phyloP scores from a whole-genome alignment of 2,113 vertebrate species.

The Thunnus thynnus region DNA sequence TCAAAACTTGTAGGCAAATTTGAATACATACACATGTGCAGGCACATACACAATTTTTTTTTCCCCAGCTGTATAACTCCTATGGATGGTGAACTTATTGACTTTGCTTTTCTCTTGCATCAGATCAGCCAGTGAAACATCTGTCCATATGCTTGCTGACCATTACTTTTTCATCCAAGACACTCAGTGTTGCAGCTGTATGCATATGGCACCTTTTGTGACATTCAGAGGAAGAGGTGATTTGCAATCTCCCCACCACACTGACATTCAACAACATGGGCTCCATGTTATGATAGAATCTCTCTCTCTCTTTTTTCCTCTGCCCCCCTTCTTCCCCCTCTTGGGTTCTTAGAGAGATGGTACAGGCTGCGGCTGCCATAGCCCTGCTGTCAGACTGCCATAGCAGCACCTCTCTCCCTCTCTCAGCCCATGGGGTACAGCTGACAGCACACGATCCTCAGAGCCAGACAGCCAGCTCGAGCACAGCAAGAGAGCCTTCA shows the following conservation, averaged over 20 bases:
- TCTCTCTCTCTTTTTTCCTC: constrained; percentile 4
- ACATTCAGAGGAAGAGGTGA: constrained; percentile 63
- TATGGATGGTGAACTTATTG: background rate
- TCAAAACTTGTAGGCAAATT: constrained; percentile 20
- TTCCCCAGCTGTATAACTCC: background rate
- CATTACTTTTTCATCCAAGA: constrained; percentile 46
- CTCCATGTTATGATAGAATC: constrained; percentile 49
- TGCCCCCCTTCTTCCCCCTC: constrained; percentile 12
- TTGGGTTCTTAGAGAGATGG: constrained; percentile 36
- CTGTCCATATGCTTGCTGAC: constrained; percentile 39
- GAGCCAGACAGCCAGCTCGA: constrained; percentile 72
- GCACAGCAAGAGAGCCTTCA: constrained; percentile 77
- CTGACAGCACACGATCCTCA: constrained; percentile 73
- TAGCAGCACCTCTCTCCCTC: constrained; percentile 56
- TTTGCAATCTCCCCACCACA: constrained; percentile 52
- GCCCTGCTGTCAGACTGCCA: constrained; percentile 74
- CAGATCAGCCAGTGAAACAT: constrained; percentile 40
- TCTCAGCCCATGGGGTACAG: constrained; percentile 73
- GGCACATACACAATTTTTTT: background rate
- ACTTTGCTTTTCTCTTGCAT: constrained; percentile 27
- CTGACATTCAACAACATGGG: constrained; percentile 67
- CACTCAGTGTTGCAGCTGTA: constrained; percentile 59
- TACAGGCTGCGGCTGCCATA: constrained; percentile 61
- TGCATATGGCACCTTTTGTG: constrained; percentile 63
- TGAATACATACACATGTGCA: constrained; percentile 2